These are phyloP conservation scores for Platorchestia sp. DNA, from an alignment of 1,140 invertebrate genomes.

Conservation along the genomic window DNA sequence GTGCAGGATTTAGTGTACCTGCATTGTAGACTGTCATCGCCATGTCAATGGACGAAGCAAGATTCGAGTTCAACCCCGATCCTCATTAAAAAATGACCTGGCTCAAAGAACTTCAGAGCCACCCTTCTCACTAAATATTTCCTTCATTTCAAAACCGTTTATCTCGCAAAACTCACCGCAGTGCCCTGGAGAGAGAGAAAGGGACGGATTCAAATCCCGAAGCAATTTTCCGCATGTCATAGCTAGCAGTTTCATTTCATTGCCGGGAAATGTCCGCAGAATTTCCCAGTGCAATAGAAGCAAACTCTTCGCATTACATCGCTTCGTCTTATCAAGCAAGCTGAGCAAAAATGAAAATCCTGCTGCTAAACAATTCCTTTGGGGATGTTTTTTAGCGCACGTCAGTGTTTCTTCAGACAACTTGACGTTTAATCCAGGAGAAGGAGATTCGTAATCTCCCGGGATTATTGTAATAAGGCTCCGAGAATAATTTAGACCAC, in stretches of 20 bases:
- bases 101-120: background rate
- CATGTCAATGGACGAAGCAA: background rate
- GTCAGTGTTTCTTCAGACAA: conserved; percentile 8
- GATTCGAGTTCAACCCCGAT: background rate
- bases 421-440: conserved; percentile 6
- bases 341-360: background rate
- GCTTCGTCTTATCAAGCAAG: conserved; percentile 15
- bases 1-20: background rate
- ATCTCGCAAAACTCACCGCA: background rate
- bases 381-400: background rate
- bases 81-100: background rate
- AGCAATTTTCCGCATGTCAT: conserved; percentile 27
- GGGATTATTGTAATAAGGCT: background rate
- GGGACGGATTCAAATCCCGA: conserved; percentile 32
- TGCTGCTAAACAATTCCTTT: background rate
- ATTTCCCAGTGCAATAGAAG: background rate
- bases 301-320: conserved; percentile 3
- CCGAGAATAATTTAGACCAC: background rate
- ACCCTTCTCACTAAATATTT: background rate
- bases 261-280: background rate
- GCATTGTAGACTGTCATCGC: background rate
- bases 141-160: conserved; percentile 6
- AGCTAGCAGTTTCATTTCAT: conserved; percentile 20
- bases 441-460: background rate
- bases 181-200: background rate